phyloP scores from a whole-genome alignment of 2,797 vertebrate species.

The Aulostomus chinensis region DNA sequence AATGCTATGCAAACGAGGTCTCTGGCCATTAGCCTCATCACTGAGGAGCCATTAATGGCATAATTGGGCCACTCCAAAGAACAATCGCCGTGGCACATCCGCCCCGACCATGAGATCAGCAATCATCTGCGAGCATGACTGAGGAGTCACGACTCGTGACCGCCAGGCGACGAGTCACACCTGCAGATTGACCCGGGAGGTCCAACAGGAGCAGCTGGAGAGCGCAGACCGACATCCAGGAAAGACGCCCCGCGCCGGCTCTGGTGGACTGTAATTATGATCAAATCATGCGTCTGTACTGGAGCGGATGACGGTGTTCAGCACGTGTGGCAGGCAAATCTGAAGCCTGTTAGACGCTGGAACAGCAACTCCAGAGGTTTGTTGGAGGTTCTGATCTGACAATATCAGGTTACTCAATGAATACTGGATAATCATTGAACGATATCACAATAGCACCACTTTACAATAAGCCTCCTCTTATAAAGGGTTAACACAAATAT shows the following conservation, averaged over 20 bases:
- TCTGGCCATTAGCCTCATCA: slow-evolving; percentile 89
- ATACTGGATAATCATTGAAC: too few relatives aligned
- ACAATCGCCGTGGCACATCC: slow-evolving; percentile 87
- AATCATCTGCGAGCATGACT: slow-evolving; percentile 83
- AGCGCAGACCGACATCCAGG: slow-evolving; percentile 30
- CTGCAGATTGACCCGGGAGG: slow-evolving; percentile 39
- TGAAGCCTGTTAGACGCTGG: too few relatives aligned
- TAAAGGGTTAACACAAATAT: too few relatives aligned
- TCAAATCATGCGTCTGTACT: too few relatives aligned
- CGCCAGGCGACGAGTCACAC: slow-evolving; percentile 19
- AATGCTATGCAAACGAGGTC: slow-evolving; percentile 97
- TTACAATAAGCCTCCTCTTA: too few relatives aligned
- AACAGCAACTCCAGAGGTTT: too few relatives aligned
- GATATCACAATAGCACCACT: too few relatives aligned
- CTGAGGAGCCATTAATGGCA: slow-evolving; percentile 88
- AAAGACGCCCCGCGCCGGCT: slow-evolving; percentile 10
- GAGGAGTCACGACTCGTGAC: slow-evolving; percentile 53
- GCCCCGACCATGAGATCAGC: slow-evolving; percentile 80
- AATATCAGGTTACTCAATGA: too few relatives aligned
- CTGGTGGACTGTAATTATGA: too few relatives aligned
- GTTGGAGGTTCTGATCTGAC: too few relatives aligned
- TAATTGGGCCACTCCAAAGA: slow-evolving; percentile 93
- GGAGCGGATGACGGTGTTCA: too few relatives aligned
- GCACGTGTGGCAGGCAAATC: too few relatives aligned
- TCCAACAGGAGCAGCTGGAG: slow-evolving; percentile 54